Percentiles rank a stretch among this genome's conserved stretches.
Evolutionary conservation across 2,888 invertebrate genomes (phyloP).

Genomic region (Tigriopus californicus): DNA sequence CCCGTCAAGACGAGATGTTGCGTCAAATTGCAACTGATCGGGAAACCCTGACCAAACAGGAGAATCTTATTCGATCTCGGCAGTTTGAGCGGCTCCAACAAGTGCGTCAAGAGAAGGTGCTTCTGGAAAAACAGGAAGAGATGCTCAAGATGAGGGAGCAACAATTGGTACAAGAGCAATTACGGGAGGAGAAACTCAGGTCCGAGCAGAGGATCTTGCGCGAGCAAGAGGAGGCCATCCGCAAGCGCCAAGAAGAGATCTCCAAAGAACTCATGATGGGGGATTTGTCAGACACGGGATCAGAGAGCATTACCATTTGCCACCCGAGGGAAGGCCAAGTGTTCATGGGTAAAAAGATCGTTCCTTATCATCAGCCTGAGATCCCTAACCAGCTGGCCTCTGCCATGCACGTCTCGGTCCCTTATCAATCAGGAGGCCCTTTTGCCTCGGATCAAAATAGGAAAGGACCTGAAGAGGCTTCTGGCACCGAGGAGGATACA

Average conservation of each 20-base stretch:
- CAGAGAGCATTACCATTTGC: neutral
- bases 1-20: slow-evolving; percentile 14
- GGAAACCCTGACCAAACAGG: slow-evolving; percentile 11
- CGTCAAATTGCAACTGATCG: slow-evolving; percentile 12
- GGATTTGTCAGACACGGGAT: neutral
- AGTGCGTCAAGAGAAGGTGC: slow-evolving; percentile 9
- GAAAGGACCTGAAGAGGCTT: neutral
- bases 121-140: slow-evolving; percentile 14
- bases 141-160: slow-evolving; percentile 13
- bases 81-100: slow-evolving; percentile 12
- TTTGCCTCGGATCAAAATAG: neutral
- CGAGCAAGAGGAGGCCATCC: slow-evolving; percentile 15
- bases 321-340: neutral
- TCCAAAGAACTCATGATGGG: slow-evolving; percentile 10
- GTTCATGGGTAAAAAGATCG: neutral
- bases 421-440: neutral
- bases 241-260: slow-evolving; percentile 14
- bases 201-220: slow-evolving; percentile 2
- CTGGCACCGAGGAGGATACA: slow-evolving; percentile 1
- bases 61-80: slow-evolving; percentile 11
- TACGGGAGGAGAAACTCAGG: slow-evolving; percentile 10
- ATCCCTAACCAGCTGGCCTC: neutral
- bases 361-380: neutral
- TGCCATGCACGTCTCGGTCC: too few relatives aligned
- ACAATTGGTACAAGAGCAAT: slow-evolving; percentile 8